Evolutionary conservation across 2,113 vertebrate species (phyloP).

Genomic region (Cyprinodon tularosa): DNA sequence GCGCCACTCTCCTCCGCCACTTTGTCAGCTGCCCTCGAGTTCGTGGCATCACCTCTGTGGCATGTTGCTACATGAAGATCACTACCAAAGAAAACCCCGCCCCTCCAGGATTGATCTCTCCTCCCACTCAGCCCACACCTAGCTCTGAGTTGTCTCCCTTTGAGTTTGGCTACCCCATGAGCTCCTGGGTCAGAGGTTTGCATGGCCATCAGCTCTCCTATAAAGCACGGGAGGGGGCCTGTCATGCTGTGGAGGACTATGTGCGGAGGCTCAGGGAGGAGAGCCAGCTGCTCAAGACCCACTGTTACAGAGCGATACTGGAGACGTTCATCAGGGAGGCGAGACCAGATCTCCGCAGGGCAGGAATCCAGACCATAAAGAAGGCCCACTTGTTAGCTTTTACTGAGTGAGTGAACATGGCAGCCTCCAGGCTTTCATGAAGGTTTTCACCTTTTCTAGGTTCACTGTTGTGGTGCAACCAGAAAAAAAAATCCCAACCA

Average conservation of each 20-base stretch:
- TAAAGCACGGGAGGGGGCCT: slow-evolving; percentile 88
- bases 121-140: background rate
- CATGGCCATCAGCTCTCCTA: slow-evolving; percentile 85
- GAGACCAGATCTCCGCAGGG: slow-evolving; percentile 76
- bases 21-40: slow-evolving; percentile 83
- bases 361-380: slow-evolving; percentile 86
- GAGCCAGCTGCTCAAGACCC: slow-evolving; percentile 73
- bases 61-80: slow-evolving; percentile 96
- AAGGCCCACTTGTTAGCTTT: slow-evolving; percentile 85
- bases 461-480: background rate
- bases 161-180: slow-evolving; percentile 86
- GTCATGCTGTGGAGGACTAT: slow-evolving; percentile 90
- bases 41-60: slow-evolving; percentile 84
- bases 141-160: background rate
- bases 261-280: slow-evolving; percentile 67
- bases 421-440: background rate
- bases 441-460: background rate
- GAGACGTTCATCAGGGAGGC: slow-evolving; percentile 83
- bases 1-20: slow-evolving; percentile 86
- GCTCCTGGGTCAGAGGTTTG: slow-evolving; percentile 80
- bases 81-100: slow-evolving; percentile 71
- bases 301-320: slow-evolving; percentile 88
- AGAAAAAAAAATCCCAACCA: background rate
- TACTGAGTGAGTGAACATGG: slow-evolving; percentile 81
- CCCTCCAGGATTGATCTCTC: slow-evolving; percentile 52